Base-by-base conservation (phyloP, 2,113 vertebrate species). In the Rissa tridactyla region DNA sequence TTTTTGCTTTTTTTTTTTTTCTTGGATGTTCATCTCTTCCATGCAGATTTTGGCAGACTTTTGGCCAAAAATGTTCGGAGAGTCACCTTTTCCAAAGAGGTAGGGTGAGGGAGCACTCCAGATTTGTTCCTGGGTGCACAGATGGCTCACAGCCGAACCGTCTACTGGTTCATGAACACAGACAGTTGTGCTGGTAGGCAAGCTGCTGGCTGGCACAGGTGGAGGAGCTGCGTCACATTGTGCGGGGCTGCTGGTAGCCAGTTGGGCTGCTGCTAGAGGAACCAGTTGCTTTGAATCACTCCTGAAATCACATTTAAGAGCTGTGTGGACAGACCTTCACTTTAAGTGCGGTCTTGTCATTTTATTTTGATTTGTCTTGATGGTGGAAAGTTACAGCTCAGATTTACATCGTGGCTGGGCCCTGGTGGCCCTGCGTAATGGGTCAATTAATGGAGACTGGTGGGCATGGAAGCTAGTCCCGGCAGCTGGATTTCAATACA, bases 401-500 rank as follows among this genome's bases (percentile, higher is more conserved):
- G 75, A 46, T 94, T 82, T 91, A 32, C 0, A 1, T 62, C 1
- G 3, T 42, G 82, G 18, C 78, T 77, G 62, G 78, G 49, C 78
- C 38, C 46, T 80, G 54, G 49, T 96, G 89, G 46, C 73, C 54
- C 62, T 34, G 95, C 10, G 0, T 82, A 76, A 65, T 85, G 57
- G 77, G 66, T 92, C 78, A 71, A 1, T 96, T 85, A 77, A 71
- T 54, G 86, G 40, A 91, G 85, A 19, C 78, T 90, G 32, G 78
- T 80, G 70, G 42, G 11, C 38, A 47, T 29, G 60, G 89, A 84
- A 95, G 42, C 18, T 62, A 3, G 54, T 66, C 82, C 58, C 71
- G 84, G 52, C 82, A 93, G 66, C 86, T 88, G 87, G 34, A 90
- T 95, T 96, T 92, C 87, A 73, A 55, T 77, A 52, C 42, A 70